Evolutionary conservation across 2,888 invertebrate species (phyloP).

Genomic region (Pelosia muscerda): DNA sequence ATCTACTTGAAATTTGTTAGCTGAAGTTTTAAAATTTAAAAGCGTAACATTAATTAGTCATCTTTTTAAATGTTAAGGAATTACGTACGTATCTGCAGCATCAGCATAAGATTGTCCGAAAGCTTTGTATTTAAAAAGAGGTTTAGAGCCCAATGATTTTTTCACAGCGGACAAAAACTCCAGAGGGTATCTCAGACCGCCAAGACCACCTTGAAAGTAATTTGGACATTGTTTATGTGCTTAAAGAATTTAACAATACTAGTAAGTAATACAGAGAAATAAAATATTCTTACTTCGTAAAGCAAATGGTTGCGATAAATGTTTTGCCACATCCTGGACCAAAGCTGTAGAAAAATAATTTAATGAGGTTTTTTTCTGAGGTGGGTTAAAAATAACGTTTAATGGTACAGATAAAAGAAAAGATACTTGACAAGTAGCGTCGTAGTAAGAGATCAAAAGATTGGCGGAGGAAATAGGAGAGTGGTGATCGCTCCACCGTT

Average conservation of each 20-base stretch:
- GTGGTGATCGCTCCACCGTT: too few relatives aligned
- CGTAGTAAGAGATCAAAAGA: too few relatives aligned
- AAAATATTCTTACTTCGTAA: conserved; percentile 67
- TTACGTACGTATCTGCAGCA: conserved; percentile 67
- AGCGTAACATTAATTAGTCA: neutral
- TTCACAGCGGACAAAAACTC: conserved; percentile 64
- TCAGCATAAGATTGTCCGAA: conserved; percentile 67
- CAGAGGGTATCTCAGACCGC: conserved; percentile 67
- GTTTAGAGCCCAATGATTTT: conserved; percentile 61
- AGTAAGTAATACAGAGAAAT: neutral
- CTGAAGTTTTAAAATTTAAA: neutral
- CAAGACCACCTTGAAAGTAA: conserved; percentile 64
- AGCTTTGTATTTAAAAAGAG: conserved; percentile 65
- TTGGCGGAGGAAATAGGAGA: too few relatives aligned
- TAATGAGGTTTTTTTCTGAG: neutral
- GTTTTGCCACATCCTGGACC: conserved; percentile 63
- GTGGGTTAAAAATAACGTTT: too few relatives aligned
- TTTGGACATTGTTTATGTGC: neutral
- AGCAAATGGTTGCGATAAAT: conserved; percentile 70
- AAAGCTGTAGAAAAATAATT: conserved; percentile 54
- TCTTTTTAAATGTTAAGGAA: neutral
- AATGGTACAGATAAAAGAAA: too few relatives aligned
- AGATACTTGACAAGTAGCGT: too few relatives aligned
- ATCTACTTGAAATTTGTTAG: neutral
- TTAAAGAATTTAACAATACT: neutral